phyloP scores from a whole-genome alignment of 2,797 vertebrate genomes.

The Spatula clypeata region DNA sequence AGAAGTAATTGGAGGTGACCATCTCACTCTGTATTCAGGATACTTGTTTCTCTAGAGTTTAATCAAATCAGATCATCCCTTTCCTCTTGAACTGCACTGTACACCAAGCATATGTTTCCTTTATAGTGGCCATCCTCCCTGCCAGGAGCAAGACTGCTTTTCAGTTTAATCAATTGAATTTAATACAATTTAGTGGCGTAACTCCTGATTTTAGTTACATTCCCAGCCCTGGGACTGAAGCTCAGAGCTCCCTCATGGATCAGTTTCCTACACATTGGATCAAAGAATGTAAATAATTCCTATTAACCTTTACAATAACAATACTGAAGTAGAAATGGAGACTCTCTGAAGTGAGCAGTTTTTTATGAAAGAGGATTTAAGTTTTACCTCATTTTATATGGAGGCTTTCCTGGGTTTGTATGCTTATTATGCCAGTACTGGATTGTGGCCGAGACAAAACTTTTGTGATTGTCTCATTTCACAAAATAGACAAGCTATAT shows the following conservation, averaged over 20 bases:
- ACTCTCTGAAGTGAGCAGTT: not conserved
- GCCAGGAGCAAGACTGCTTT: not conserved
- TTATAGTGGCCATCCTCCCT: not conserved
- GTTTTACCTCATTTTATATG: not conserved
- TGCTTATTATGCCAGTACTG: not conserved
- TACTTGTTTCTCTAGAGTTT: not conserved
- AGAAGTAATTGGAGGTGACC: not conserved
- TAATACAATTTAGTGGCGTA: not conserved
- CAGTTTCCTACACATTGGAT: not conserved
- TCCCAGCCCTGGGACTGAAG: not conserved
- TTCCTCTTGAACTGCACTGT: not conserved
- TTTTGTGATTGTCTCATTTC: not conserved
- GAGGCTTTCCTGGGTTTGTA: not conserved
- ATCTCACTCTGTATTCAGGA: not conserved
- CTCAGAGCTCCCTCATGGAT: not conserved
- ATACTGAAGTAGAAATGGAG: not conserved
- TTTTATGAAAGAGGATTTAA: not conserved
- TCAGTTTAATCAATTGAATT: not conserved
- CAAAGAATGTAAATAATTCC: not conserved
- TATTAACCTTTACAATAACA: not conserved
- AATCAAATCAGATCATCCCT: not conserved
- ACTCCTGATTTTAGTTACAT: not conserved
- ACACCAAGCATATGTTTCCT: not conserved
- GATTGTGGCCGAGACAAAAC: not conserved
- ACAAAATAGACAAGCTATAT: not conserved